phyloP scores from a whole-genome alignment of 2,888 invertebrate genomes.

The Epirrhoe tristata region DNA sequence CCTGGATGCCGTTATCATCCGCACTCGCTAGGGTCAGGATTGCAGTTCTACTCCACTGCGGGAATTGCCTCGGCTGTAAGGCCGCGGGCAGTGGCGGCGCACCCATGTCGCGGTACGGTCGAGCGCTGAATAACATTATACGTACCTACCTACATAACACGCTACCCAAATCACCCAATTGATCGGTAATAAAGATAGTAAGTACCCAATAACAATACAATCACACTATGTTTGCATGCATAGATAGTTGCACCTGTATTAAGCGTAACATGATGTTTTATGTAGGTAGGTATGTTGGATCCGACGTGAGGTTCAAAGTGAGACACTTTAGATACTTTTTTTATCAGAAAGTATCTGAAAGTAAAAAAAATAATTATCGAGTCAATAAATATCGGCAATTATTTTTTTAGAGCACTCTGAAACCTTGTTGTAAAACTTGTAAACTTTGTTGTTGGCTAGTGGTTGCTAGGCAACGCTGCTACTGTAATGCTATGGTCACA shows the following conservation, averaged over 20 bases:
- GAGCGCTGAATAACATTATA: conserved; percentile 60
- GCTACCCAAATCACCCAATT: conserved; percentile 32
- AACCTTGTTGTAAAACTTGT: no score
- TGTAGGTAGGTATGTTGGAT: no score
- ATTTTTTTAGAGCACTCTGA: no score
- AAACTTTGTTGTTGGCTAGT: no score
- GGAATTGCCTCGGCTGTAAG: conserved; percentile 53
- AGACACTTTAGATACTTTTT: no score
- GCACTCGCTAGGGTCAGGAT: conserved; percentile 61
- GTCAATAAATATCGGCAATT: no score
- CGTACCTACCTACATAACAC: no score
- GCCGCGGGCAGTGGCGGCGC: conserved; percentile 56
- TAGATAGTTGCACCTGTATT: conserved; percentile 18
- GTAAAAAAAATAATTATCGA: no score
- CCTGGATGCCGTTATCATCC: conserved; percentile 53
- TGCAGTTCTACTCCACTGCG: conserved; percentile 74
- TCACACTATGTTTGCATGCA: conserved; percentile 6
- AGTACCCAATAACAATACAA: not conserved
- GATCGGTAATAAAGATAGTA: conserved; percentile 30
- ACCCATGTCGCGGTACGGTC: conserved; percentile 58
- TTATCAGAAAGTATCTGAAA: no score
- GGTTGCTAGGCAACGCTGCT: no score
- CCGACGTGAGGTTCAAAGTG: no score
- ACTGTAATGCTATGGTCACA: no score
- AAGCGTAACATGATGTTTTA: conserved; percentile 17